phyloP scores from a whole-genome alignment of 2,113 vertebrate species.

The Grus americana region DNA sequence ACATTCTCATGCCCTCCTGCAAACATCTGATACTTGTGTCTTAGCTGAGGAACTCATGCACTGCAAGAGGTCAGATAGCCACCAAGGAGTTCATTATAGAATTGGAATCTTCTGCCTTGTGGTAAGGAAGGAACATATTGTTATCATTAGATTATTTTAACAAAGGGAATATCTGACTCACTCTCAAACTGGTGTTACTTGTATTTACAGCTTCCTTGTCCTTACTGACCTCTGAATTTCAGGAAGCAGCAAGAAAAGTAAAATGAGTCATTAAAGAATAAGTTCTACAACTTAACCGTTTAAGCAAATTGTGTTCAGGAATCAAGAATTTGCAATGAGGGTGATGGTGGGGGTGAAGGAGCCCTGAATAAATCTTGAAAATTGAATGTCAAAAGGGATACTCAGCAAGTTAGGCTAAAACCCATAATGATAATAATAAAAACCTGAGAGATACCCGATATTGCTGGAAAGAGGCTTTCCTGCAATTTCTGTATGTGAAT shows the following conservation, averaged over 20 bases:
- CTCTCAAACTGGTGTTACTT: neutral
- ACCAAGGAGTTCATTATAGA: neutral
- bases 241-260: neutral
- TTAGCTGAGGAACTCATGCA: neutral
- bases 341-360: neutral
- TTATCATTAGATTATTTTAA: slow-evolving; percentile 14
- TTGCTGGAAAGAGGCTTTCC: neutral
- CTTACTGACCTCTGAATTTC: slow-evolving; percentile 14
- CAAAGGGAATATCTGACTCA: slow-evolving; percentile 13
- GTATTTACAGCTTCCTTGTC: slow-evolving; percentile 2
- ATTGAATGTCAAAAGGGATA: neutral
- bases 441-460: neutral
- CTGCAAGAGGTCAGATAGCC: neutral
- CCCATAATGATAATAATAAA: neutral
- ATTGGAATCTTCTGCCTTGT: neutral
- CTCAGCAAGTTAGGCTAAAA: neutral
- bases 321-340: neutral
- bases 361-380: neutral
- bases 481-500: neutral
- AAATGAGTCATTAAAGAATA: neutral
- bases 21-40: neutral
- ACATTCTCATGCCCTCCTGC: neutral
- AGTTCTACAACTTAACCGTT: neutral
- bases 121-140: neutral
- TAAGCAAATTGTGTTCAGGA: neutral